These are phyloP conservation scores for Hermatobates lingyangjiaoensis DNA, from an alignment of 1,140 invertebrate genomes.

Conservation along the genomic window DNA sequence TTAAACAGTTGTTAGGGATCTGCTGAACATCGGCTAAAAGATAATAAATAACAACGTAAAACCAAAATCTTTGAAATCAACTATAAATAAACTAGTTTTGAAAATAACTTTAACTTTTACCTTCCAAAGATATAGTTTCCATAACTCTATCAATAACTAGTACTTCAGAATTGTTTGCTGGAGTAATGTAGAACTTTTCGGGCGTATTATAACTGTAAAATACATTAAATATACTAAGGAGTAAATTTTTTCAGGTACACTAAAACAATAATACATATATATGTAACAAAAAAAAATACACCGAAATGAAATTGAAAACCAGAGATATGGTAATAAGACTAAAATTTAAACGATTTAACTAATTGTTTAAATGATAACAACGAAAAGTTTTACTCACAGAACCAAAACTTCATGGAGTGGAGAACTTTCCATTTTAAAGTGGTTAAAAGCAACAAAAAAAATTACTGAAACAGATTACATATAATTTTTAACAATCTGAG, in stretches of 20 bases:
- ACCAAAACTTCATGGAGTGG: neutral
- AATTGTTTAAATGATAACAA: neutral
- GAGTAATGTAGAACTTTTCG: neutral
- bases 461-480: too few species aligned
- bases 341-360: neutral
- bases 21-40: conserved; percentile 31
- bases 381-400: neutral
- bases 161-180: neutral
- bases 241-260: neutral
- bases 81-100: too few species aligned
- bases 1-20: conserved; percentile 38
- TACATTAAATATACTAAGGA: neutral
- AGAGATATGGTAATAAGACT: neutral
- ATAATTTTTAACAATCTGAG: too few species aligned
- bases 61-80: too few species aligned
- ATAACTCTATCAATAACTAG: neutral
- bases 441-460: too few species aligned
- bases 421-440: too few species aligned
- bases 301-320: neutral
- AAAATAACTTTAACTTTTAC: too few species aligned
- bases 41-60: too few species aligned
- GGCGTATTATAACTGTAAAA: neutral
- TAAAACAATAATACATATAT: neutral
- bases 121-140: neutral
- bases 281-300: neutral